Conservation (phyloP, 2,888 invertebrate genomes). For the Mantis religiosa region DNA sequence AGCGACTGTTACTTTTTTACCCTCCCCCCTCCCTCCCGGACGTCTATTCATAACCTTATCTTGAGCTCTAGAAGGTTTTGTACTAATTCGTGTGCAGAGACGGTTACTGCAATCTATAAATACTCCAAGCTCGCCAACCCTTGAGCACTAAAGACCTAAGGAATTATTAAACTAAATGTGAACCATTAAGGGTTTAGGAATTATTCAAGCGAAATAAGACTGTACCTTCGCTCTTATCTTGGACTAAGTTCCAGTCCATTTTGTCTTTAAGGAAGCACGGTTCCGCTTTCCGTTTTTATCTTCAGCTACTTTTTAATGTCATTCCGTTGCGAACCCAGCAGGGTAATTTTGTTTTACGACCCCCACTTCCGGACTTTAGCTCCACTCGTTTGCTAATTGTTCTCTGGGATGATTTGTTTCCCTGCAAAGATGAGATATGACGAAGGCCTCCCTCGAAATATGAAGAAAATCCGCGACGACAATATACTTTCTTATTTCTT, state of each 20-base stretch:
- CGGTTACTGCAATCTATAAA: neutral
- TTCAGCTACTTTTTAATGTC: neutral
- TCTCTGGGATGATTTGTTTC: neutral
- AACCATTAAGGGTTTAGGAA: neutral
- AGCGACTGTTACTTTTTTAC: neutral
- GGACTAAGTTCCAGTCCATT: neutral
- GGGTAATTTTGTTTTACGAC: neutral
- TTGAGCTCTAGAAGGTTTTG: neutral
- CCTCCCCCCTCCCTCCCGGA: neutral
- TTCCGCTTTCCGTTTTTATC: neutral
- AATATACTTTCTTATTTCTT: too few species aligned
- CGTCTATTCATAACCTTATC: neutral
- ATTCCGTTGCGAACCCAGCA: neutral
- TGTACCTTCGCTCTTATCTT: neutral
- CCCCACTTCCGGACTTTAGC: neutral
- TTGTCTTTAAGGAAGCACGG: neutral
- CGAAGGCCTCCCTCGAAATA: too few species aligned
- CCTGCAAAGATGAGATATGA: too few species aligned
- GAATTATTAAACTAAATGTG: neutral
- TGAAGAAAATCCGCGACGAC: too few species aligned
- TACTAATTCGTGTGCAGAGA: neutral
- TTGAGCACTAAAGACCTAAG: neutral
- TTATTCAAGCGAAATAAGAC: neutral
- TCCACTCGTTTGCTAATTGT: neutral
- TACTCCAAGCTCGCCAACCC: neutral